Conservation (phyloP, 2,797 vertebrate genomes). For the Trematomus bernacchii region DNA sequence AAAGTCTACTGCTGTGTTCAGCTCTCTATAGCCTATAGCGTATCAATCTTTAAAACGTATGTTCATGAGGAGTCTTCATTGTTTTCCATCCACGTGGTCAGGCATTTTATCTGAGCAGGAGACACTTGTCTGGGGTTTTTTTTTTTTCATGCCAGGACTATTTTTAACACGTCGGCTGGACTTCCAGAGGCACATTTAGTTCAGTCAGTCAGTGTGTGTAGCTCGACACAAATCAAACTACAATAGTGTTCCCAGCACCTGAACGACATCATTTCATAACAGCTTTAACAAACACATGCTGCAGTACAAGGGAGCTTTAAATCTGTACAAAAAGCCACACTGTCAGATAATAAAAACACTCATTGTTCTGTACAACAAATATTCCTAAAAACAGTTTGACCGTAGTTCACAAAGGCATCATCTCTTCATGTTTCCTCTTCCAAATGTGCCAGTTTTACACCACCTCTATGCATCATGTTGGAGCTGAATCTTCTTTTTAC, state of each 20-base stretch:
- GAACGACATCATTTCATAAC: not conserved
- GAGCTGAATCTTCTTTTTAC: conserved; percentile 36
- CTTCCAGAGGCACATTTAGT: conserved; percentile 33
- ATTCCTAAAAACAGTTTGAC: not conserved
- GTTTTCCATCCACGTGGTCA: not conserved
- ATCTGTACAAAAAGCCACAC: not conserved
- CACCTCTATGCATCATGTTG: conserved; percentile 34
- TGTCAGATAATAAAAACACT: not conserved
- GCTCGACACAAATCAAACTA: not conserved
- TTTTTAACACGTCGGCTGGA: conserved; percentile 21
- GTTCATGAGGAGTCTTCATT: not conserved
- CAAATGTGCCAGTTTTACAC: conserved; percentile 16
- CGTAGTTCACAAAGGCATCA: conserved; percentile 5
- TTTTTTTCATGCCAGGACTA: conserved; percentile 2
- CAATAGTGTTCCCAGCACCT: not conserved
- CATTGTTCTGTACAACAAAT: not conserved
- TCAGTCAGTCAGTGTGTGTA: conserved; percentile 19
- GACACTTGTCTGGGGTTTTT: not conserved
- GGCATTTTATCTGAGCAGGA: conserved; percentile 11
- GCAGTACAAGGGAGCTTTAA: not conserved
- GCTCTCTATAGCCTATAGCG: not conserved
- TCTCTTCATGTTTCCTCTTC: conserved; percentile 18
- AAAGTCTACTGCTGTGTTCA: not conserved
- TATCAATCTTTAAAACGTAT: not conserved
- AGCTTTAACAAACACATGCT: not conserved